Percentiles rank a stretch among this genome's conserved stretches.
These are phyloP conservation scores for Oryzias sinensis DNA, from an alignment of 2,797 vertebrate genomes.

Conservation along the genomic window DNA sequence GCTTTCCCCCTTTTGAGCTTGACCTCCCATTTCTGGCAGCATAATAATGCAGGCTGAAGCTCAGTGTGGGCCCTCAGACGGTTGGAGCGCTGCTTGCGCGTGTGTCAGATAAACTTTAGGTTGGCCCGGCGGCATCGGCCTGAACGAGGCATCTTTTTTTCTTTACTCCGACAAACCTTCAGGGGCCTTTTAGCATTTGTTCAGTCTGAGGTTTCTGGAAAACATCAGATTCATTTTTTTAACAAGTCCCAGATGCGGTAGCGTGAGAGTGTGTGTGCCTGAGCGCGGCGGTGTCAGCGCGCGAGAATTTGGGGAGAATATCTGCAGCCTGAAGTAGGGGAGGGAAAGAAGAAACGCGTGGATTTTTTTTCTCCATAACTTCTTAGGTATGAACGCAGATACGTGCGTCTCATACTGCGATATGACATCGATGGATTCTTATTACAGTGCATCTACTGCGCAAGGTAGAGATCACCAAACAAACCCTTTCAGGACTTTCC, in stretches of 20 bases:
- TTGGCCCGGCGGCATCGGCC: constrained; percentile 66
- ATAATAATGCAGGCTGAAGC: constrained; percentile 73
- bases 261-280: constrained; percentile 61
- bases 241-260: constrained; percentile 84
- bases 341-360: constrained; percentile 61
- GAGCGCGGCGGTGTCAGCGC: constrained; percentile 63
- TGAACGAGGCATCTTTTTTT: constrained; percentile 71
- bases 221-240: constrained; percentile 90
- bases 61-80: constrained; percentile 49
- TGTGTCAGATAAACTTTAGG: constrained; percentile 47
- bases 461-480: constrained; percentile 83
- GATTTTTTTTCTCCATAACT: constrained; percentile 56
- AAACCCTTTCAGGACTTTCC: constrained; percentile 91
- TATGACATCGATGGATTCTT: constrained; percentile 95
- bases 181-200: constrained; percentile 85
- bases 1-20: constrained; percentile 51
- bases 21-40: constrained; percentile 76
- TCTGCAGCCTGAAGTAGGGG: constrained; percentile 53
- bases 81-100: constrained; percentile 36
- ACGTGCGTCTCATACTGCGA: constrained; percentile 95
- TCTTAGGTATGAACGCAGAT: constrained; percentile 94
- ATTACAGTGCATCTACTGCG: constrained; percentile 86
- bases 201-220: constrained; percentile 83
- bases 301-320: constrained; percentile 61
- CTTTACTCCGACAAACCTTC: constrained; percentile 79